Conservation (phyloP, 2,113 vertebrate species). For the Lethenteron reissneri region DNA sequence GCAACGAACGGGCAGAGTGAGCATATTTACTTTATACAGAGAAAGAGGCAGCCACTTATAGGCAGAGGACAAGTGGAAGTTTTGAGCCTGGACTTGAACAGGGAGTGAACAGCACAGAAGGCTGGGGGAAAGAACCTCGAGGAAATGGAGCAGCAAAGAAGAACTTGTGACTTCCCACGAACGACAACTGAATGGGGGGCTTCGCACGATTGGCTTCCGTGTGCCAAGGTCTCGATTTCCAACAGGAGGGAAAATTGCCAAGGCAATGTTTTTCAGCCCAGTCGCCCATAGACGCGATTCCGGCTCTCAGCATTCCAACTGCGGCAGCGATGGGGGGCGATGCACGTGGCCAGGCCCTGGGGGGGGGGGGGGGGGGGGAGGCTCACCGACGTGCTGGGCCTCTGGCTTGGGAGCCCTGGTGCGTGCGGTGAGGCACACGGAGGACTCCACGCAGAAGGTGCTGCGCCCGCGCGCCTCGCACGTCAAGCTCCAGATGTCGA, state of each 20-base stretch:
- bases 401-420: conserved; percentile 43
- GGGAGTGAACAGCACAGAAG: too few relatives aligned
- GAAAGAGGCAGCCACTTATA: too few relatives aligned
- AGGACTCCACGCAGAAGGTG: conserved; percentile 65
- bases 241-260: not conserved
- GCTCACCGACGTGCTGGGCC: conserved; percentile 39
- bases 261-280: not conserved
- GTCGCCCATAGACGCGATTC: not conserved
- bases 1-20: too few relatives aligned
- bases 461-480: conserved; percentile 57
- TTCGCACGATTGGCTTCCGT: too few relatives aligned
- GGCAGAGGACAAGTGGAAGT: too few relatives aligned
- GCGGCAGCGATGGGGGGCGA: too few relatives aligned
- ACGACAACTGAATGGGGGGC: too few relatives aligned
- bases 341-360: not conserved
- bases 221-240: not conserved
- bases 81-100: too few relatives aligned
- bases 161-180: too few relatives aligned
- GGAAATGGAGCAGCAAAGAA: too few relatives aligned
- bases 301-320: not conserved
- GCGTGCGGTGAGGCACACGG: conserved; percentile 53
- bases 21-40: too few relatives aligned
- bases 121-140: too few relatives aligned
- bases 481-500: conserved; percentile 90
- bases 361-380: not conserved